Conservation (phyloP, 2,113 vertebrate species). For the Clupea harengus region DNA sequence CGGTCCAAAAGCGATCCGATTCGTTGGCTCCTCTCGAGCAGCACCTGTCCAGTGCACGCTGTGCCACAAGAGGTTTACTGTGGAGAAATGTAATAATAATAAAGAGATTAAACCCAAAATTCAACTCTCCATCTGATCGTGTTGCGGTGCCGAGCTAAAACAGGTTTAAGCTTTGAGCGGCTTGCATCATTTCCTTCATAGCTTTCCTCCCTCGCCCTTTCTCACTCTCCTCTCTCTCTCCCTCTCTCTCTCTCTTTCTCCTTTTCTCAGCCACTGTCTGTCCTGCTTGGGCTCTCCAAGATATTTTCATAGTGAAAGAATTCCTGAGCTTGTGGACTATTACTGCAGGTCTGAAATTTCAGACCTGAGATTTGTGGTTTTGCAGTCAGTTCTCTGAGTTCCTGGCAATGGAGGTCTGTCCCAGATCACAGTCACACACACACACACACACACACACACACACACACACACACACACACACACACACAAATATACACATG, state of each 20-base stretch:
- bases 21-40: slow-evolving; percentile 21
- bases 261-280: slow-evolving; percentile 18
- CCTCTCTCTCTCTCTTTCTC: background rate
- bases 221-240: background rate
- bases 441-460: slow-evolving; percentile 6
- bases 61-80: slow-evolving; percentile 28
- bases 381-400: slow-evolving; percentile 20
- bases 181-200: slow-evolving; percentile 64
- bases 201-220: slow-evolving; percentile 34
- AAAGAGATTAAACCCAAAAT: slow-evolving; percentile 50
- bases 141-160: slow-evolving; percentile 45
- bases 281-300: slow-evolving; percentile 47
- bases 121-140: slow-evolving; percentile 55
- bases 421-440: slow-evolving; percentile 29
- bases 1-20: slow-evolving; percentile 54
- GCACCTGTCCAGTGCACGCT: slow-evolving; percentile 53
- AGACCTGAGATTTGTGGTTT: slow-evolving; percentile 29
- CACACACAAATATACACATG: background rate
- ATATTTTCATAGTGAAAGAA: slow-evolving; percentile 58
- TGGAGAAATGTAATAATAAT: slow-evolving; percentile 37
- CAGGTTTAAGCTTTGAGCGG: slow-evolving; percentile 34
- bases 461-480: background rate
- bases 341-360: slow-evolving; percentile 48
- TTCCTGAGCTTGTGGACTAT: slow-evolving; percentile 48
- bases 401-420: slow-evolving; percentile 16